A percentile compares a stretch with the other conserved stretches of the same genome.
phyloP scores from a whole-genome alignment of 1,140 invertebrate species.

The Andricus grossulariae region DNA sequence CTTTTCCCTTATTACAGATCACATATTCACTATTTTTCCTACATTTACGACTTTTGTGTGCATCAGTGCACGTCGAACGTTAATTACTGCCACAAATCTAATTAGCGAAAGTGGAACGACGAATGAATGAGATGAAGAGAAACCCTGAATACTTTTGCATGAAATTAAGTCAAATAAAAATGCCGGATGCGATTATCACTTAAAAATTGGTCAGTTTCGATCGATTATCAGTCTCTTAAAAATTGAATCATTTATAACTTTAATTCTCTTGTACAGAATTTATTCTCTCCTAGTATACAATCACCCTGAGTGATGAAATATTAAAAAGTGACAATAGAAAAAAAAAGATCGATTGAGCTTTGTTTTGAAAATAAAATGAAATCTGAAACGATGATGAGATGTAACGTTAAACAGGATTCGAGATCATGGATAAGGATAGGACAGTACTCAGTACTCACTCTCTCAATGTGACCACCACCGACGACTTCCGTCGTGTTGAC shows the following conservation, averaged over 20 bases:
- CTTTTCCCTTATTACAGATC: background rate
- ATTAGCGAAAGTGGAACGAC: conserved; percentile 34
- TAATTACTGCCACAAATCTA: conserved; percentile 1
- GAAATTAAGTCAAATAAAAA: too few species aligned
- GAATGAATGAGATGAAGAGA: background rate
- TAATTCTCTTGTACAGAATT: too few species aligned
- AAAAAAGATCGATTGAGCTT: background rate
- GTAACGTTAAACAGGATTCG: background rate
- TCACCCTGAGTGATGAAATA: too few species aligned
- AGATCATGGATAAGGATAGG: conserved; percentile 7
- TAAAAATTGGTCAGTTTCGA: too few species aligned
- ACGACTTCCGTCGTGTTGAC: conserved; percentile 74
- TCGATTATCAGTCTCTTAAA: too few species aligned
- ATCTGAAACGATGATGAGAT: background rate
- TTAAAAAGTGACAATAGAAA: too few species aligned
- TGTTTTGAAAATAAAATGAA: background rate
- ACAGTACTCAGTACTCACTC: conserved; percentile 67
- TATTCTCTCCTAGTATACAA: too few species aligned
- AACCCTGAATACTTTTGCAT: background rate
- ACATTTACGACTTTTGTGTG: background rate
- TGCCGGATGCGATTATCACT: too few species aligned
- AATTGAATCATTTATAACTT: too few species aligned
- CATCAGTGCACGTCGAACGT: background rate
- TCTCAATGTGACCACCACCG: conserved; percentile 75
- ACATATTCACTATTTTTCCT: background rate